Evolutionary conservation across 2,888 invertebrate species (phyloP), one percentile per base, ranked within the genome.

Genomic region (Drosophila testacea): DNA sequence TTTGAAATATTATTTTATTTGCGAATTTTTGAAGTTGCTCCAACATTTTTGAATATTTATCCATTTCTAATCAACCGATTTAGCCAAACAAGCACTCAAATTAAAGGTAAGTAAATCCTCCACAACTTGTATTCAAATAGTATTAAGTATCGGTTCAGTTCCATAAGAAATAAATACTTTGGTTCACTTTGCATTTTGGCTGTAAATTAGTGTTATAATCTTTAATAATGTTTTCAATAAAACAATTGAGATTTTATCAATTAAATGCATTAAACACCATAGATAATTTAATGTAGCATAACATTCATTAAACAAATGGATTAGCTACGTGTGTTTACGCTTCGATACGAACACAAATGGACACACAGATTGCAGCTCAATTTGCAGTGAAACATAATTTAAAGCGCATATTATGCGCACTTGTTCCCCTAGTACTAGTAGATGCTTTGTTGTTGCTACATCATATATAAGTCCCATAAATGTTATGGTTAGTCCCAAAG

Each of bases 391-490:
- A 50, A 22, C 44, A 51, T 65, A 57, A 74, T 85, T 85, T 68
- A 62, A 73, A 60, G 62, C 38, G 50, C 72, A 69, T 68, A 78
- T 74, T 73, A 69, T 47, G 42, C 48, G 51, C 68, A 67, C 68
- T 59, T 77, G 79, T 68, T 46, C 34, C 47, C 16, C 48, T 48
- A 34, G 52, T 47, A 16, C 16, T 16, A 42, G 22, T 22, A 22
- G 22, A 22, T 46, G 55, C 47, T 32, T 38, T 42, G 10, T 28
- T 48, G 52, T 65, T 47, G 66, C 65, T 47, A 51, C 69, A 39
- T 36, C 66, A 69, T 67, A 64, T 65, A 79, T 56, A 56, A 62
- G 62, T 61, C 51, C 68, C 85, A 75, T 69, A 71, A 73, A 79
- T 76, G 77, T 71, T 61, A 51, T 62, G 73, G 73, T 66, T 68